Base-by-base conservation (phyloP, 2,888 invertebrate species). In the Drosophila mettleri region DNA sequence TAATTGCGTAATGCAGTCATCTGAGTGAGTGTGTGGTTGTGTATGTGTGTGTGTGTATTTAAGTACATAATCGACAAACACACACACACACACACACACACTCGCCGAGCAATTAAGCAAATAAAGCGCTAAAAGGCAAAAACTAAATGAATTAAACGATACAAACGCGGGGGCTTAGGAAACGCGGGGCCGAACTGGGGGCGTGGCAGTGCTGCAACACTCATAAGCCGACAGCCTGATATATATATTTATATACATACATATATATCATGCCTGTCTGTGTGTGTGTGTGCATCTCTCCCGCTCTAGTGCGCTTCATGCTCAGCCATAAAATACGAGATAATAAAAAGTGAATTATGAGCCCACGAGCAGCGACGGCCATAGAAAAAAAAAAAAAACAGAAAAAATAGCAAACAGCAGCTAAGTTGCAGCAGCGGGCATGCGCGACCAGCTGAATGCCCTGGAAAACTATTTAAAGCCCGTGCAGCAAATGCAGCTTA, bases 311-410 rank as follows among this genome's bases (percentile, higher is more conserved):
- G 63, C 65, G 65, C 60, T 69, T 79, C 57, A 51, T 69, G 65
- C 68, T 36, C 66, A 54, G 71, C 72, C 72, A 74, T 83, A 84
- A 82, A 82, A 82, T 82, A 83, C 84, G 86, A 86, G 85, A 83
- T 86, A 86, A 83, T 83, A 83, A 83, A 83, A 83, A 86, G 86
- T 83, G 86, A 83, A 83, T 83, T 83, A 83, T 83, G 84, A 64
- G 78, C 78, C 59, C 63, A 69, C 64, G 68, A 62, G 67, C 79
- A 75, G 65, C 60, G 20, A 49, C 22, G 29, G 38, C 60, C 54
- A 53, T 57, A 48, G 54, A 48, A 49, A 51, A 55, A 55, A 39
- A 39, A 41, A 38, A 33, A 29, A 14, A 48, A 34, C 33, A 27
- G 46, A 27, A 41, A 22, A 54, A 33, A 41, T n/a, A 54, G 46